Base-by-base conservation (phyloP, 2,797 vertebrate species). In the Clarias fuscus region DNA sequence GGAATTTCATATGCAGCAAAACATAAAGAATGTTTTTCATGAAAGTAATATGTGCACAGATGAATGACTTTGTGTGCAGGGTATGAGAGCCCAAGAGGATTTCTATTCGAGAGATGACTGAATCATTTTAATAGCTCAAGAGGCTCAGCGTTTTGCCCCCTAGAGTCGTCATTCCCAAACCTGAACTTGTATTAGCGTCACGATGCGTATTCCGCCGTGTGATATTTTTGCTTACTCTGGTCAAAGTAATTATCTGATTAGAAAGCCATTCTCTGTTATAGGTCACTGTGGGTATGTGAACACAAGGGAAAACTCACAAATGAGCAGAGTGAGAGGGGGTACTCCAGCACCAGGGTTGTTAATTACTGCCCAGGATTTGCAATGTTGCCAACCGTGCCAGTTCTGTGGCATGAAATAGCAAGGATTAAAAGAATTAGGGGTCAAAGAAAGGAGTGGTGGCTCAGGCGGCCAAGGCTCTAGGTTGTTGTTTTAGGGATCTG, bases 21-120 rank as follows among this genome's bases (percentile, higher is more conserved):
- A 72, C 70, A 71, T 59, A 80, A 78, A 77, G 48, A 84, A 85
- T 53, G 40, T 43, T 43, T 71, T 68, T 78, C 18, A 83, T 70
- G 33, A 18, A 86, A 65, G 75, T 86, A 75, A 40, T 70, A 61
- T 78, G 83, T 72, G 65, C 30, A 13, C 40, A 58, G 65, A 73
- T 83, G 33, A 68, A 86, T 48, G 48, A 27, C 85, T 80, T 82
- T 71, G n/a, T 59, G 20, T 59, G 76, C 78, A 18, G 56, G 37
- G 58, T 22, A 7, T 61, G 61, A 59, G 24, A 83, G 72, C 82
- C 78, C 43, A 30, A 33, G 79, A 85, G 71, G 77, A 80, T 88
- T 87, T 75, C 78, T 61, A 87, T 70, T 75, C 73, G 27, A 17
- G 59, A 68, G 8, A 67, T 24, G 64, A 10, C 62, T 80, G 78